Evolutionary conservation across 2,888 invertebrate species (phyloP).

Genomic region (Pherbina coryleti): DNA sequence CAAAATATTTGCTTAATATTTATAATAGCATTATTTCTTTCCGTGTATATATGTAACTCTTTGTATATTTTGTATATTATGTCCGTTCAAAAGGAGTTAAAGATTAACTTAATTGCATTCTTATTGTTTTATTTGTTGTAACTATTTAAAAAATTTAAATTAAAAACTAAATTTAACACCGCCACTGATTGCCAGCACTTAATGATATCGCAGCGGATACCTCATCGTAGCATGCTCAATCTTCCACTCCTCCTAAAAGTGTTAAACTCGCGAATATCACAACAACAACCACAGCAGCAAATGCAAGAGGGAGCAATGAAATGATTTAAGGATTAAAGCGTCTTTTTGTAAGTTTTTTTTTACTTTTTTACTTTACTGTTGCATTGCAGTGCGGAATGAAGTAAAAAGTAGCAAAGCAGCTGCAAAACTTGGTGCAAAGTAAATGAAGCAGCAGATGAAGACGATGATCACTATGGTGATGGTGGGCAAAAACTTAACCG

Average conservation of each 20-base stretch:
- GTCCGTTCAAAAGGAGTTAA: too few relatives aligned
- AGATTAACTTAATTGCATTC: too few relatives aligned
- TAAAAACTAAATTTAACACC: conserved; percentile 3
- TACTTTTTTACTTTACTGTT: neutral
- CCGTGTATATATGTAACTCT: too few relatives aligned
- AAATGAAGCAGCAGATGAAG: neutral
- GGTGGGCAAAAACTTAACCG: conserved; percentile 24
- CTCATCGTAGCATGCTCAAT: neutral
- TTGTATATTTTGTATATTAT: too few relatives aligned
- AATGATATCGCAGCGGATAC: too few relatives aligned
- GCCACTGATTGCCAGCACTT: neutral
- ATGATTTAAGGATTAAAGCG: conserved; percentile 14
- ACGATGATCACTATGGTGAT: neutral
- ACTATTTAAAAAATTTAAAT: too few relatives aligned
- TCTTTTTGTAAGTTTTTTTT: neutral
- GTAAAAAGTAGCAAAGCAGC: conserved; percentile 4
- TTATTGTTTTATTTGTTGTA: too few relatives aligned
- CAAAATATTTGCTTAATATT: too few relatives aligned
- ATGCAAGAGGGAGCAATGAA: conserved; percentile 27
- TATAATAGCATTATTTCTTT: too few relatives aligned
- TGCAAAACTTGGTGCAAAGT: neutral
- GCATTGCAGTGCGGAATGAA: neutral
- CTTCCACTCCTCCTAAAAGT: neutral
- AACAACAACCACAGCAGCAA: neutral
- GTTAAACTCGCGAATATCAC: neutral